Percentiles rank a stretch among this genome's conserved stretches.
Conservation (phyloP, 2,797 vertebrate species). For the Sebastiscus tertius region DNA sequence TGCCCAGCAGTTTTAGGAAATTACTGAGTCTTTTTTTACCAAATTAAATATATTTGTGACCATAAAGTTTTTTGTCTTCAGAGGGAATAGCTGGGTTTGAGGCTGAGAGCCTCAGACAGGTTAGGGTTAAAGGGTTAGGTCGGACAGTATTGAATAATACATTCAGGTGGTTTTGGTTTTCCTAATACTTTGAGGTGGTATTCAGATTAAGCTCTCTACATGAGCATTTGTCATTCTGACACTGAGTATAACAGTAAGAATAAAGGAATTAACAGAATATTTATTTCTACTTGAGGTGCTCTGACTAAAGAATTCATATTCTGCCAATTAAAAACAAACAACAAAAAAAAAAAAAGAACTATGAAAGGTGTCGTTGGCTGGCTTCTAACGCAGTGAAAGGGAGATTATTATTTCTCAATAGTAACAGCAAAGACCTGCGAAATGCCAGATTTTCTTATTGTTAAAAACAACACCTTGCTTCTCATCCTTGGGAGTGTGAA, state of each 20-base stretch:
- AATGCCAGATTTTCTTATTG: slow-evolving; percentile 4
- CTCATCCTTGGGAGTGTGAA: neutral
- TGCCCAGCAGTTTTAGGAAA: neutral
- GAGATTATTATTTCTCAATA: neutral
- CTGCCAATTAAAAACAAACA: neutral
- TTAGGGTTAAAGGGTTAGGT: neutral
- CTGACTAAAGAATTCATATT: neutral
- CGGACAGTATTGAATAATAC: neutral
- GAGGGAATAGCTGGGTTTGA: neutral
- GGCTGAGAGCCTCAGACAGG: too few relatives aligned
- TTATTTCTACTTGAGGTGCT: slow-evolving; percentile 4
- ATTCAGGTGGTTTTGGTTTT: neutral
- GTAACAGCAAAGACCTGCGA: slow-evolving; percentile 7
- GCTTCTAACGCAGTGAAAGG: slow-evolving; percentile 15
- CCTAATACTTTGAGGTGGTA: neutral
- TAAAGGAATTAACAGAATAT: slow-evolving; percentile 16
- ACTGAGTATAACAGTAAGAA: neutral
- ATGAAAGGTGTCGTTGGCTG: slow-evolving; percentile 11
- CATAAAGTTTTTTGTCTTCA: neutral
- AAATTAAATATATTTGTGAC: neutral
- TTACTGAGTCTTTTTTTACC: neutral
- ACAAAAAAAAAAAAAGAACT: neutral
- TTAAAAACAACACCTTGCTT: slow-evolving; percentile 27
- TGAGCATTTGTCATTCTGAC: slow-evolving; percentile 2
- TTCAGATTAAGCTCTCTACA: neutral